These are phyloP conservation scores for Otus sunia DNA, from an alignment of 2,113 vertebrate genomes.

Conservation along the genomic window DNA sequence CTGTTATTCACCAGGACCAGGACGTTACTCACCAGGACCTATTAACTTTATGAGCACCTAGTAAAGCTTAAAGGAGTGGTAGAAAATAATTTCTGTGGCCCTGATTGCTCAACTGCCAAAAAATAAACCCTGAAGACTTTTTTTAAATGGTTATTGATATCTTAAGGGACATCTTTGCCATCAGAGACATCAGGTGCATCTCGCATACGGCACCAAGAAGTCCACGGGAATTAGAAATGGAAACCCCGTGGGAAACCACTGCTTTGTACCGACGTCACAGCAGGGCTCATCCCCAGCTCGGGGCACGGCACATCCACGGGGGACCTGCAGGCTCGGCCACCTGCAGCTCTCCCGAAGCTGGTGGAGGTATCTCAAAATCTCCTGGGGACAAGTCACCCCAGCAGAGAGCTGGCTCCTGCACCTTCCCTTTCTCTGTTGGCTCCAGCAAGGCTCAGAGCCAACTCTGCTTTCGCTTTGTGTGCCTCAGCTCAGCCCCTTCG, in stretches of 20 bases:
- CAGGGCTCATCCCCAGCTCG: background rate
- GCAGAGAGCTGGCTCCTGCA: background rate
- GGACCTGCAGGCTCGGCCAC: fast-evolving
- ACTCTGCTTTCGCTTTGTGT: background rate
- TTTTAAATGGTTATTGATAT: background rate
- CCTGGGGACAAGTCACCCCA: background rate
- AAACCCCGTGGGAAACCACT: background rate
- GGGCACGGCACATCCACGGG: fast-evolving
- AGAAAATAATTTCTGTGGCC: background rate
- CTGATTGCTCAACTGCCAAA: background rate
- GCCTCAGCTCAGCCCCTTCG: background rate
- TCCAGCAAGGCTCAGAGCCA: background rate
- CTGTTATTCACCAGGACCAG: background rate
- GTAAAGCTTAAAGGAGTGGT: background rate
- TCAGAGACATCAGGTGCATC: background rate
- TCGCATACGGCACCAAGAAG: fast-evolving
- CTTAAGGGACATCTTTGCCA: background rate
- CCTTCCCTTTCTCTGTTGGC: background rate
- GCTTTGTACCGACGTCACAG: fast-evolving
- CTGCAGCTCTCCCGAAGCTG: background rate
- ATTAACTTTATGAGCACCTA: background rate
- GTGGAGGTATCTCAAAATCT: background rate
- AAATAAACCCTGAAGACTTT: background rate
- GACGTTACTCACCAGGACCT: background rate
- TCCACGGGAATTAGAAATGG: background rate